Evolutionary conservation across 2,888 invertebrate species (phyloP).

Genomic region (Drosophila gaucha): DNA sequence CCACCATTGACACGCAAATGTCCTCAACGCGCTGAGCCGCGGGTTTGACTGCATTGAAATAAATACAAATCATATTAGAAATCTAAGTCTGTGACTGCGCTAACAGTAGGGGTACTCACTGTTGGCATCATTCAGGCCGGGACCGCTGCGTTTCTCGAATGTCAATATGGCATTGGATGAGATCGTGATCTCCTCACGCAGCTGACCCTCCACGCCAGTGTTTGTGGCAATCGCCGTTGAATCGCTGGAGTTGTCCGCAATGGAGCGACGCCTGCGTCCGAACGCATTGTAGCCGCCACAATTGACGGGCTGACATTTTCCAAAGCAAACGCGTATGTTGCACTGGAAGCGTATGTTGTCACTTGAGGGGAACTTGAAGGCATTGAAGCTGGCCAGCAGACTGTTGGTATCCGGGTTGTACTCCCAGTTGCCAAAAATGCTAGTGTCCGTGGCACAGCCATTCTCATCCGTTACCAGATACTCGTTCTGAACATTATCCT

Average conservation of each 20-base stretch:
- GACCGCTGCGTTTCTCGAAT: constrained; percentile 91
- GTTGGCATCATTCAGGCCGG: constrained; percentile 92
- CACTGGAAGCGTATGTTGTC: constrained; percentile 98
- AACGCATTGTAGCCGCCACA: constrained; percentile 96
- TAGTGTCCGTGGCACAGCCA: constrained; percentile 96
- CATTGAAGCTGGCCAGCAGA: constrained; percentile 94
- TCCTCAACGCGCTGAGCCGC: constrained; percentile 88
- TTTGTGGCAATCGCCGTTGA: constrained; percentile 87
- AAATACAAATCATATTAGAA: neutral
- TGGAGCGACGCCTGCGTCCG: constrained; percentile 90
- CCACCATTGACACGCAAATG: constrained; percentile 97
- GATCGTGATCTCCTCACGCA: constrained; percentile 96
- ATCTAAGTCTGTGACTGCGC: neutral
- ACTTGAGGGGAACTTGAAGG: constrained; percentile 97
- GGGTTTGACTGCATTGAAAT: constrained; percentile 82
- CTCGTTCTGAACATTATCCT: constrained; percentile 94
- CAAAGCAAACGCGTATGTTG: constrained; percentile 97
- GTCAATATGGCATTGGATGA: constrained; percentile 96
- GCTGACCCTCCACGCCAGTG: constrained; percentile 89
- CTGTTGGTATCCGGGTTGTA: constrained; percentile 94
- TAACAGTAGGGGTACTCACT: constrained; percentile 85
- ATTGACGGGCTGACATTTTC: constrained; percentile 97
- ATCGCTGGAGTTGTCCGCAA: constrained; percentile 82
- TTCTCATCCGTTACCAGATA: constrained; percentile 97
- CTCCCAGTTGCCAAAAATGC: constrained; percentile 97